These are phyloP conservation scores for Heliconius sara DNA, from an alignment of 2,888 invertebrate genomes.

Conservation along the genomic window DNA sequence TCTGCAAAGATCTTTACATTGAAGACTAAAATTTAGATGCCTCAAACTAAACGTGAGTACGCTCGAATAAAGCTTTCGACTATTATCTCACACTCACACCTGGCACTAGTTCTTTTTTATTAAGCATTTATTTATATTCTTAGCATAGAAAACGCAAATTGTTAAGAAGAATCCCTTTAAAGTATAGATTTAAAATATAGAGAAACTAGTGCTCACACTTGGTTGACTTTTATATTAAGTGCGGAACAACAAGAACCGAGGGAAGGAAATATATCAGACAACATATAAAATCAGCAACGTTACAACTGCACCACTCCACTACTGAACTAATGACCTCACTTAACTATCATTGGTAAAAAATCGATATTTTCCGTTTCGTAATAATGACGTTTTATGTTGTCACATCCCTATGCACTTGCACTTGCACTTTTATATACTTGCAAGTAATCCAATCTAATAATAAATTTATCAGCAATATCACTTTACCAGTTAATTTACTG, in stretches of 20 bases:
- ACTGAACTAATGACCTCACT: no score
- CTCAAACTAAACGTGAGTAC: neutral
- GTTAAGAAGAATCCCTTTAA: neutral
- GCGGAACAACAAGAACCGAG: no score
- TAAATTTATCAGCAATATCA: neutral
- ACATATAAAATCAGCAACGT: neutral
- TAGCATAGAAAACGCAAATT: neutral
- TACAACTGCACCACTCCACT: neutral
- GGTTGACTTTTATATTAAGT: no score
- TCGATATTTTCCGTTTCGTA: neutral
- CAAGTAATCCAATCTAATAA: neutral
- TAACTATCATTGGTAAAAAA: neutral
- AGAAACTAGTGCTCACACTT: no score
- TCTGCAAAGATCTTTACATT: neutral
- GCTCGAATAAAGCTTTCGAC: neutral
- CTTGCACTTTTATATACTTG: neutral
- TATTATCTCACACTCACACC: neutral
- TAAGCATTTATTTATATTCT: neutral
- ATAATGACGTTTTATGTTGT: neutral
- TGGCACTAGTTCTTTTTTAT: neutral
- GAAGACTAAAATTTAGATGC: neutral
- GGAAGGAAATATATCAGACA: neutral
- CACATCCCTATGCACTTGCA: neutral
- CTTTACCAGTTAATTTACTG: neutral
- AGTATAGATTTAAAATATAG: no score